Evolutionary conservation across 2,797 vertebrate genomes (phyloP).

Genomic region (Cynopterus sphinx): DNA sequence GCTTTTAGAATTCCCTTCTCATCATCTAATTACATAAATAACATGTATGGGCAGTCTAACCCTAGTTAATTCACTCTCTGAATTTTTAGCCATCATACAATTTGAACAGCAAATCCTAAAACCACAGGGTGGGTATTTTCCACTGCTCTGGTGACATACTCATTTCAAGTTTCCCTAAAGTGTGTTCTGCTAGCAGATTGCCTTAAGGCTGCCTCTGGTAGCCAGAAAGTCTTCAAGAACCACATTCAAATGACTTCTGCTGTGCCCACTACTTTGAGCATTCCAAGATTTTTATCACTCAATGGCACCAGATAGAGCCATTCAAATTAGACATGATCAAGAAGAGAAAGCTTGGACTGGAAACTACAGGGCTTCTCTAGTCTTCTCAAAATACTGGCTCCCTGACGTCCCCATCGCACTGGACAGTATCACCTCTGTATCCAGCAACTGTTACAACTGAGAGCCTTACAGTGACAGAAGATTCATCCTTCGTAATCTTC

Average conservation of each 20-base stretch:
- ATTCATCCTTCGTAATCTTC: not conserved
- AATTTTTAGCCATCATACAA: conserved; percentile 35
- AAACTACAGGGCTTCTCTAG: not conserved
- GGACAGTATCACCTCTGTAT: not conserved
- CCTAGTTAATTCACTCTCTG: conserved; percentile 32
- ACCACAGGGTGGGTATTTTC: conserved; percentile 42
- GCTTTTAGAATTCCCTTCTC: conserved; percentile 68
- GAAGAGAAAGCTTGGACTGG: not conserved
- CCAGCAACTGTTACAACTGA: not conserved
- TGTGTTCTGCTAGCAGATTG: conserved; percentile 22
- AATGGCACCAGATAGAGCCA: not conserved
- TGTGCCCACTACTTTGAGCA: not conserved
- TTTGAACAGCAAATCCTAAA: conserved; percentile 56
- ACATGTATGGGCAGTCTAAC: conserved; percentile 58
- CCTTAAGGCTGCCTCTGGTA: not conserved
- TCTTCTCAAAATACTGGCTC: not conserved
- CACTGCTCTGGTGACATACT: not conserved
- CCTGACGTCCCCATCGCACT: not conserved
- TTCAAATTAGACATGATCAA: not conserved
- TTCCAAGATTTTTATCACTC: conserved; percentile 8
- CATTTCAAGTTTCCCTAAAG: conserved; percentile 28
- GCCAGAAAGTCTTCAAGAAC: conserved; percentile 53
- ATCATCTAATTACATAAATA: conserved; percentile 66
- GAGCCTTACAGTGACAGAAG: not conserved
- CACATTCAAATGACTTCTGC: not conserved